These are phyloP conservation scores for Drosophila sechellia DNA, from an alignment of 1,140 invertebrate species.

Conservation along the genomic window DNA sequence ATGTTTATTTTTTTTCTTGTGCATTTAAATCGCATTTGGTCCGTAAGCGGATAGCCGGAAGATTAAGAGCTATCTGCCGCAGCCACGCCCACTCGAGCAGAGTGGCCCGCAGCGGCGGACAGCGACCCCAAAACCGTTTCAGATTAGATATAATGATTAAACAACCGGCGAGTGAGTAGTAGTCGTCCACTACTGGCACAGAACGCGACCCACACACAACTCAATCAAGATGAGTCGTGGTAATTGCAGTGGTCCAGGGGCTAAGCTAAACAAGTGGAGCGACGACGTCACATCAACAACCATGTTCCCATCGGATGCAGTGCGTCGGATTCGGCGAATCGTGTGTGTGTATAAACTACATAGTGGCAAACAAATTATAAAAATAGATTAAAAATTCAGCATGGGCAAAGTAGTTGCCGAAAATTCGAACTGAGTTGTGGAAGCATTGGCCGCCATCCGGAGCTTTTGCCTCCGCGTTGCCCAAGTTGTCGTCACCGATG, in stretches of 20 bases:
- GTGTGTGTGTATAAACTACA: slow-evolving; percentile 38
- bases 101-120: slow-evolving; percentile 1
- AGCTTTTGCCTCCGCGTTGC: slow-evolving; percentile 34
- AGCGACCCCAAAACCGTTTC: slow-evolving; percentile 29
- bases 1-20: slow-evolving; percentile 13
- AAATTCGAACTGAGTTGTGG: slow-evolving; percentile 52
- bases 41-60: slow-evolving; percentile 30
- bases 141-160: slow-evolving; percentile 77
- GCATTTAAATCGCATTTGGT: slow-evolving; percentile 8
- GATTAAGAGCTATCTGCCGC: slow-evolving; percentile 21
- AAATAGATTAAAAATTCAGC: slow-evolving; percentile 70
- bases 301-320: slow-evolving; percentile 14
- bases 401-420: slow-evolving; percentile 65
- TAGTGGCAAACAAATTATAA: slow-evolving; percentile 56
- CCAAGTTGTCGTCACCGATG: slow-evolving; percentile 74
- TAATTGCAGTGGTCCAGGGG: slow-evolving; percentile 33
- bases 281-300: slow-evolving; percentile 1
- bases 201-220: slow-evolving; percentile 40
- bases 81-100: slow-evolving; percentile 5
- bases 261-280: slow-evolving; percentile 14
- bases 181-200: slow-evolving; percentile 28
- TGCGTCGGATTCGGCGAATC: slow-evolving; percentile 27
- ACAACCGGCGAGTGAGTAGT: slow-evolving; percentile 18
- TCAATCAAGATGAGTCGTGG: slow-evolving; percentile 58
- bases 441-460: slow-evolving; percentile 40